Base-by-base conservation (phyloP, 2,113 vertebrate genomes). In the Accipiter cooperii region DNA sequence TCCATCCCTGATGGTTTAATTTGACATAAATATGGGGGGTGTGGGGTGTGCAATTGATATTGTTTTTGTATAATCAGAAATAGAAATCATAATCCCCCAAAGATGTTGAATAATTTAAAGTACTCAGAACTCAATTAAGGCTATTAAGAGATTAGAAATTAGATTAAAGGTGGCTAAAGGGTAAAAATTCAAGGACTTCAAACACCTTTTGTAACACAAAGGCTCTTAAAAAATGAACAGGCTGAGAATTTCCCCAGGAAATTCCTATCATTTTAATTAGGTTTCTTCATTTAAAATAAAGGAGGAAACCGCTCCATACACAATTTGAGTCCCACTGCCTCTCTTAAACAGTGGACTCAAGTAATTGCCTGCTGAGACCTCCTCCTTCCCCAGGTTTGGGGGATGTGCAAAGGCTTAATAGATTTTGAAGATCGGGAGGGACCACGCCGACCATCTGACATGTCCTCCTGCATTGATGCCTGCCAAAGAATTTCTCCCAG, bases 71-170 rank as follows among this genome's bases (percentile, higher is more conserved):
- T 87, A 94, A 87, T 90, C 77, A 87, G 88, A 94, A 96, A 91
- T 60, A 92, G 42, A 93, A 91, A 92, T 94, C 46, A 61, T 92
- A 92, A 92, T 94, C 42, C 52, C 65, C 54, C 38, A 46, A 87
- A 89, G 81, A 87, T 77, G 40, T 89, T 96, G 89, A 92, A 96
- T 95, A 96, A 95, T 95, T 92, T 86, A 71, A 85, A 91, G 46
- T 51, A 64, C 82, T 94, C 83, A 91, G 93, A 94, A 93, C 84
- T 87, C 91, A 95, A 86, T 96, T 97, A 96, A 95, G 46, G 77
- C 86, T 93, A 91, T 95, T 96, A 97, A 83, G 96, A 95, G 88
- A 95, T 96, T 96, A 97, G 70, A 95, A 97, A 96, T 89, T 93
- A 96, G 87, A 96, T 95, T 94, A 87, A 91, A 89, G 77, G 94